Conservation (phyloP, 1,140 invertebrate genomes). For the Centruroides vittatus region DNA sequence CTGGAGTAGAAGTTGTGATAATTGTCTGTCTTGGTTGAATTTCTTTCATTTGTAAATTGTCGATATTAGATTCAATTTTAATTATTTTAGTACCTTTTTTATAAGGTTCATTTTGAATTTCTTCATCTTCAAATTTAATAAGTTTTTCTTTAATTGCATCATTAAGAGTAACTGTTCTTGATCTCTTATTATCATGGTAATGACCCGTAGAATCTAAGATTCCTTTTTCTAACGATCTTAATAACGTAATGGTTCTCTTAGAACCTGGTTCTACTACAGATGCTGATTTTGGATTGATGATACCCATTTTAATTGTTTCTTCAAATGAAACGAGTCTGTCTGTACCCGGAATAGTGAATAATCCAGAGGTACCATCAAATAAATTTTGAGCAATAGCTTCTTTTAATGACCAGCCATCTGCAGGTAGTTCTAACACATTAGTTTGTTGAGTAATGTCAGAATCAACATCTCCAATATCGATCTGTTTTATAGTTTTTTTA, state of each 20-base stretch:
- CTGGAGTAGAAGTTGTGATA: neutral
- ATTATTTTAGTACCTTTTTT: neutral
- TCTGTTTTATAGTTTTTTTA: no score
- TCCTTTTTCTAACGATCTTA: constrained; percentile 64
- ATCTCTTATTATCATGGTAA: constrained; percentile 63
- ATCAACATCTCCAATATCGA: no score
- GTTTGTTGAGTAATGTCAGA: neutral
- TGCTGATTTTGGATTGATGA: constrained; percentile 32
- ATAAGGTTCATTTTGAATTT: no score
- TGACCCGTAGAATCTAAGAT: constrained; percentile 58
- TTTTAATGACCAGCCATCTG: constrained; percentile 70
- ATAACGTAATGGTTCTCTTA: constrained; percentile 44
- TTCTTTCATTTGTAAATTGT: no score
- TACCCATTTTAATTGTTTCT: constrained; percentile 36
- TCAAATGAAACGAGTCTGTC: constrained; percentile 31
- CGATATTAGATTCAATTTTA: neutral
- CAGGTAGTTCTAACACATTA: constrained; percentile 43
- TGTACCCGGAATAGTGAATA: constrained; percentile 50
- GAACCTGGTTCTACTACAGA: constrained; percentile 6
- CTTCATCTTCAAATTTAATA: constrained; percentile 40
- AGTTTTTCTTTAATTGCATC: constrained; percentile 61
- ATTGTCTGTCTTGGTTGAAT: neutral
- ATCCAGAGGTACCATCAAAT: constrained; percentile 51
- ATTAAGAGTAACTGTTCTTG: constrained; percentile 59
- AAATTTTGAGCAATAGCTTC: constrained; percentile 53